Base-by-base conservation (phyloP, 1,140 invertebrate genomes). In the Pogonomyrmex barbatus region DNA sequence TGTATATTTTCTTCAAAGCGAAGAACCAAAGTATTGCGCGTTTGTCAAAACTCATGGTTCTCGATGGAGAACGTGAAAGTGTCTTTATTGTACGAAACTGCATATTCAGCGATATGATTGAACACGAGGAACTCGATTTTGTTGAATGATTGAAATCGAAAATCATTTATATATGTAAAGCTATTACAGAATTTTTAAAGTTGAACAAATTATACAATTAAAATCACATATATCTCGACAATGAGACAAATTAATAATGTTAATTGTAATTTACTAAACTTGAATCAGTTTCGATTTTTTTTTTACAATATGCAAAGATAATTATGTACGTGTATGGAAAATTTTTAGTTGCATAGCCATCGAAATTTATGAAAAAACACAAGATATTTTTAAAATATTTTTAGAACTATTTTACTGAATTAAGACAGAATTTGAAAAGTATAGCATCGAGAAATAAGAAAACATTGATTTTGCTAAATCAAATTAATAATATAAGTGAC, bases 111-210 rank as follows among this genome's bases (percentile, higher is more conserved):
- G 24, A 24, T 24, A 24, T 24, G 24, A 73, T 75, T 56, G 71
- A 75, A 10, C 54, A 1, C 12, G 5, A 36, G 14, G 9, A 5
- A 33, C 5, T 70, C 14, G 5, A 9, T 30, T 71, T 50, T 50
- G 3, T 47, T 33, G 12, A 4, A 8, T 9, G 12, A 36, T 5
- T 60, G 39, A 76, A 76, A 42, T 42, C 17, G 9, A 75, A 17
- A 52, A n/a, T 76, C 4, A 39, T 24, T 75, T 36, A 36, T 12
- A 36, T 12, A 63, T 5, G 52, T 33, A n/a, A 60, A 4, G 12
- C 24, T 50, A 45, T 62, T 70, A 77, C 10, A 17, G 77, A 54
- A 42, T 58, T 82, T 17, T 33, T 2, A 2, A 71, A 52, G 33
- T 33, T 71, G 14, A 14, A 33, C 33, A 24, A 24, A 24, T 24